phyloP scores from a whole-genome alignment of 2,797 vertebrate genomes.

The Acipenser ruthenus region DNA sequence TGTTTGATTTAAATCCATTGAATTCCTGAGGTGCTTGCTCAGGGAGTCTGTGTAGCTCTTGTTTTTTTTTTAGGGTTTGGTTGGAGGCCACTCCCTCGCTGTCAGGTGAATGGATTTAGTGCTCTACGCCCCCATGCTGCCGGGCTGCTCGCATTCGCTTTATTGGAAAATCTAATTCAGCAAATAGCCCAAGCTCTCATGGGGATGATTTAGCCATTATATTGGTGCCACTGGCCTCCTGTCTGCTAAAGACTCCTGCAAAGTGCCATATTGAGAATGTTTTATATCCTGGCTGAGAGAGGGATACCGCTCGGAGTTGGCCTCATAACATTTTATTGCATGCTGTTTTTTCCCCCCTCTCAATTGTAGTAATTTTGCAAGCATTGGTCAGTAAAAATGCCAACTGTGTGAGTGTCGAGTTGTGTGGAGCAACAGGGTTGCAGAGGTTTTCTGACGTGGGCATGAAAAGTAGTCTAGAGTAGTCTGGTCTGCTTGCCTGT shows the following conservation, averaged over 20 bases:
- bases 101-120: neutral
- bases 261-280: neutral
- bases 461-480: too few species aligned
- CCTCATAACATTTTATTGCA: neutral
- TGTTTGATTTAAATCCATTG: neutral
- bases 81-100: too few species aligned
- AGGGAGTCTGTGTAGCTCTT: too few species aligned
- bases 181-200: too few species aligned
- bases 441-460: too few species aligned
- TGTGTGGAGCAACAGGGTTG: neutral
- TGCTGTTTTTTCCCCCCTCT: neutral
- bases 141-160: neutral
- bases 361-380: neutral
- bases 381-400: neutral
- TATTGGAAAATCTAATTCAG: neutral
- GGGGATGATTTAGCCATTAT: neutral
- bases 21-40: too few species aligned
- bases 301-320: neutral
- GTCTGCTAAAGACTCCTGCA: too few species aligned
- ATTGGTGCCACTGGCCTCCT: neutral
- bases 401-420: neutral
- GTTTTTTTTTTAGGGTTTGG: too few species aligned
- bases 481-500: too few species aligned
- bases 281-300: neutral
- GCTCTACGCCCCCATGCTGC: neutral